Base-by-base conservation (phyloP, 2,797 vertebrate species). In the Sebastiscus tertius region DNA sequence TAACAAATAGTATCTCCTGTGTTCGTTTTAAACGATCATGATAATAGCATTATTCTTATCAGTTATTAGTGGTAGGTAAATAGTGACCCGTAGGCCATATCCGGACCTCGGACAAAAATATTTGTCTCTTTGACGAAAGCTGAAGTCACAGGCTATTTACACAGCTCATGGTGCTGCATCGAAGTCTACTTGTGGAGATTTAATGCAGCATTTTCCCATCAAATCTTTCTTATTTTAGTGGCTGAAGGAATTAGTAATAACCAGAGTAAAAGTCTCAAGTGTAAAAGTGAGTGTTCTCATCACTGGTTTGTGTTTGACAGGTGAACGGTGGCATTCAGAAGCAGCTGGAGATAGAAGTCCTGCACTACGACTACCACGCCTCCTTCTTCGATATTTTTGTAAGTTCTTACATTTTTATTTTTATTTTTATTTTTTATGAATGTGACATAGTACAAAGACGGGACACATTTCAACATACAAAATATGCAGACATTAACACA, bases 351-450 rank as follows among this genome's bases (percentile, higher is more conserved):
- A 94, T 92, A 78, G 98, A 99, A 88, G 97, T 99, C 29, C 91
- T 98, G 58, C 90, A 96, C 0, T 99, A 99, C 90, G 94, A 99
- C 94, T 99, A 97, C 94, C 96, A 90, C 62, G 96, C 94, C 80
- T 99, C 98, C 29, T 99, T 98, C 95, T 99, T 99, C 89, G 98
- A 99, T 92, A 99, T 99, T 85, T 99, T 99, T 93, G 98, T 99
- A 95, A 97, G 97, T 95, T 90, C 1, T 31, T 5, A 4, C 1
- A 8, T 8, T 9, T 22, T 3, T 10, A 10, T 24, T n/a, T n/a
- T 36, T 22, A 3, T 18, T 62, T 12, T 16, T 16, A 3, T 5
- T 16, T 63, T 63, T 31, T 31, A 18, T 33, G 1, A 18, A 59
- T 2, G 3, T 29, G 26, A 29, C 60, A 8, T 14, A 63, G 33